phyloP scores from a whole-genome alignment of 2,888 invertebrate species.

The Athetis lepigone region DNA sequence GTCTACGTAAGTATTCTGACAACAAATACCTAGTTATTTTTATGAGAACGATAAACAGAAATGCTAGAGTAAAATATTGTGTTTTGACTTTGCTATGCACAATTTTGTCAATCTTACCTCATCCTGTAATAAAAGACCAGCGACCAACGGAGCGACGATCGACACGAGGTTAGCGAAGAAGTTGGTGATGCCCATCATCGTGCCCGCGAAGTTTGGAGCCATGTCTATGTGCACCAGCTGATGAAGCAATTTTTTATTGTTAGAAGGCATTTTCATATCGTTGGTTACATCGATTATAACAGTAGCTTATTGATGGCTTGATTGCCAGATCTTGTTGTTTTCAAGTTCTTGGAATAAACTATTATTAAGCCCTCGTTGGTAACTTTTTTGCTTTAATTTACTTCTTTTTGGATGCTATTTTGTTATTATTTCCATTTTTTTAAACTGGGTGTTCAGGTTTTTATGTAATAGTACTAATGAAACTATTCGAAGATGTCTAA shows the following conservation, averaged over 20 bases:
- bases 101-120: constrained; percentile 67
- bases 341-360: neutral
- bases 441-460: neutral
- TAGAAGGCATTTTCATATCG: neutral
- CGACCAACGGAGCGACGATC: constrained; percentile 94
- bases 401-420: neutral
- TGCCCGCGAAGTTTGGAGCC: constrained; percentile 95
- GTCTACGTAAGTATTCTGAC: too few relatives aligned
- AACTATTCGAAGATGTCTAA: neutral
- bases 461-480: neutral
- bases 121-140: constrained; percentile 92
- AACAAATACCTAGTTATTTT: too few relatives aligned
- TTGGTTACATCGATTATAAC: neutral
- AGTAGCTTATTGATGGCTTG: too few relatives aligned
- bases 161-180: constrained; percentile 93
- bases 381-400: neutral
- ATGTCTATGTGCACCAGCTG: constrained; percentile 95
- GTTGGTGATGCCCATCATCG: constrained; percentile 96
- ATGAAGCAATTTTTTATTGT: neutral
- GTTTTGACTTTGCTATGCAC: neutral
- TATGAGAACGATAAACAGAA: too few relatives aligned
- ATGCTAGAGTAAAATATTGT: too few relatives aligned
- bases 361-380: neutral
- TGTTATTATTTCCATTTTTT: neutral
- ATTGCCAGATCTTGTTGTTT: too few relatives aligned